Conservation (phyloP, 2,113 vertebrate species). For the Grantiella picta region DNA sequence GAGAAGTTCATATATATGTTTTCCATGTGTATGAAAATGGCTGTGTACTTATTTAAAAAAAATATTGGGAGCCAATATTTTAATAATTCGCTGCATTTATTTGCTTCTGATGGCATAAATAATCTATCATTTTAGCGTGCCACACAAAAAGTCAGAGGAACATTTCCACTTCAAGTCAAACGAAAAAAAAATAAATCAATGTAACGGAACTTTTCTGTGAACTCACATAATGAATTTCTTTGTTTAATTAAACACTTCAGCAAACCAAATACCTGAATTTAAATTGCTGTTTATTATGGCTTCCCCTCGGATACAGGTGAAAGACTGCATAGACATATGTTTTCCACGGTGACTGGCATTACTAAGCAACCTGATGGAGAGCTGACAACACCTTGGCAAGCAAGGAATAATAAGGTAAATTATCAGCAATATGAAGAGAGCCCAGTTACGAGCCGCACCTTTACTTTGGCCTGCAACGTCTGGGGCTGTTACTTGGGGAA, state of each 20-base stretch:
- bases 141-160: not conserved
- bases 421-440: not conserved
- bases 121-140: not conserved
- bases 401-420: not conserved
- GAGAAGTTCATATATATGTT: not conserved
- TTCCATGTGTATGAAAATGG: not conserved
- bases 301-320: not conserved
- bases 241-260: slow-evolving; percentile 52
- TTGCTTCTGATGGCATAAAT: slow-evolving; percentile 6
- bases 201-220: not conserved
- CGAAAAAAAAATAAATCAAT: not conserved
- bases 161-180: not conserved
- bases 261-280: slow-evolving; percentile 30
- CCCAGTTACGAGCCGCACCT: not conserved
- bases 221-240: slow-evolving; percentile 13
- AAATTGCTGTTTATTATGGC: slow-evolving; percentile 16
- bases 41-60: not conserved
- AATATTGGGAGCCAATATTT: not conserved
- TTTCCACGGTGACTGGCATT: not conserved
- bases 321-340: not conserved
- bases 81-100: not conserved
- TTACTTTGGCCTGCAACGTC: not conserved
- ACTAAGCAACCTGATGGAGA: not conserved
- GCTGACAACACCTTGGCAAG: not conserved
- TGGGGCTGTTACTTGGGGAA: not conserved